Conservation (phyloP, 2,888 invertebrate genomes). For the Drosophila greeni region DNA sequence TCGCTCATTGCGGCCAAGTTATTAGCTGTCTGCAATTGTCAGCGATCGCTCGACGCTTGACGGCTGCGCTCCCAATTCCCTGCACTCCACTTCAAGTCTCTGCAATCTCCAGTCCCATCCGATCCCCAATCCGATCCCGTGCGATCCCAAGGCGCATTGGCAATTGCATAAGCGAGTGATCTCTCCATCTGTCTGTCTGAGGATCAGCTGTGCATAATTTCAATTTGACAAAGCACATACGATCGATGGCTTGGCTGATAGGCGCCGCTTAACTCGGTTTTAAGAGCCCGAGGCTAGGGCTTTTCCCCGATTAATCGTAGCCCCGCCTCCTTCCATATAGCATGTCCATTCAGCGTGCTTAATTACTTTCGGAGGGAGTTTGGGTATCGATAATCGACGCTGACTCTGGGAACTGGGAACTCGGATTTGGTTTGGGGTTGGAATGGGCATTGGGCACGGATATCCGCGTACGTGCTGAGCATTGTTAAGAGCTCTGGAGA, state of each 20-base stretch:
- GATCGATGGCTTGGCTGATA: slow-evolving; percentile 64
- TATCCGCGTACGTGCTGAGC: slow-evolving; percentile 73
- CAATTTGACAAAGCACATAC: slow-evolving; percentile 69
- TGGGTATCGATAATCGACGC: slow-evolving; percentile 18
- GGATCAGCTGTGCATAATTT: slow-evolving; percentile 68
- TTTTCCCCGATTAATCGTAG: slow-evolving; percentile 12
- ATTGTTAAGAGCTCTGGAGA: slow-evolving; percentile 31
- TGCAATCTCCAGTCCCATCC: slow-evolving; percentile 18
- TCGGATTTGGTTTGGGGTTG: slow-evolving; percentile 36
- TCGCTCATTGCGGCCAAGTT: slow-evolving; percentile 44
- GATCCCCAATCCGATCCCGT: slow-evolving; percentile 27
- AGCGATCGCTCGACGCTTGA: slow-evolving; percentile 43
- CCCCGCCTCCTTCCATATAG: slow-evolving; percentile 24
- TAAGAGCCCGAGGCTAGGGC: slow-evolving; percentile 49
- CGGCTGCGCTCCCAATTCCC: slow-evolving; percentile 44
- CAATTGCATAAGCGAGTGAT: slow-evolving; percentile 62
- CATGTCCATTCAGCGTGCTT: slow-evolving; percentile 64
- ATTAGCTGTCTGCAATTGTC: slow-evolving; percentile 71
- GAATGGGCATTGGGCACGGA: slow-evolving; percentile 66
- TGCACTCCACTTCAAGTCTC: slow-evolving; percentile 5
- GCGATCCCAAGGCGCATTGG: slow-evolving; percentile 33
- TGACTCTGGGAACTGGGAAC: slow-evolving; percentile 19
- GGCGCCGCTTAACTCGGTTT: slow-evolving; percentile 54
- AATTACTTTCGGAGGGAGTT: slow-evolving; percentile 63
- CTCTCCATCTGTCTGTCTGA: slow-evolving; percentile 50